phyloP scores from a whole-genome alignment of 2,888 invertebrate genomes.

The Galerucella calmariensis region DNA sequence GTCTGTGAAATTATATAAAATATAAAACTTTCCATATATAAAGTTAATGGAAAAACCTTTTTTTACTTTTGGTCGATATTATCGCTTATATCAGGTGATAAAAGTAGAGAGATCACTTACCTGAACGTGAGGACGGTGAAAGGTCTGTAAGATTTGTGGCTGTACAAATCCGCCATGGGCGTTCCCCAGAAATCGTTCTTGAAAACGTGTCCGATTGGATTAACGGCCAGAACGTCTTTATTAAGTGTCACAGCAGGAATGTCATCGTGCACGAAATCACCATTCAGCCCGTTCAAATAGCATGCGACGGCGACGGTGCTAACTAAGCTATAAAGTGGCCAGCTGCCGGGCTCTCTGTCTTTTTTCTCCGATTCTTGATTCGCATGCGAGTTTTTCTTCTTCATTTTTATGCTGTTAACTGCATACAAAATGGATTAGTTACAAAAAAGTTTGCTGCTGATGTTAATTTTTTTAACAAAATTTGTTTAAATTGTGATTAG shows the following conservation, averaged over 20 bases:
- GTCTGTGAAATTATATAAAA: no score
- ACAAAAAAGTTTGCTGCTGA: neutral
- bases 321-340: constrained; percentile 39
- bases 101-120: constrained; percentile 68
- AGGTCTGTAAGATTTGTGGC: constrained; percentile 90
- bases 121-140: constrained; percentile 85
- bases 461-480: no score
- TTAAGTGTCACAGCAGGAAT: constrained; percentile 86
- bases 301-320: constrained; percentile 74
- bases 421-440: neutral
- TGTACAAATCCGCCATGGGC: constrained; percentile 82
- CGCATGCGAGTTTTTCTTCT: constrained; percentile 24
- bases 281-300: constrained; percentile 79
- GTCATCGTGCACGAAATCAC: constrained; percentile 91
- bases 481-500: no score
- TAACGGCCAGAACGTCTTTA: constrained; percentile 80
- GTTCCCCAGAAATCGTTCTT: constrained; percentile 92
- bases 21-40: neutral
- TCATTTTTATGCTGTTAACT: constrained; percentile 19
- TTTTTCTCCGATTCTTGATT: constrained; percentile 24
- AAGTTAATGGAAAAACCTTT: neutral
- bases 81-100: neutral
- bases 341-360: constrained; percentile 23
- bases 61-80: neutral
- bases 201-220: constrained; percentile 72